Evolutionary conservation across 2,113 vertebrate species (phyloP).

Genomic region (Smithornis capensis): DNA sequence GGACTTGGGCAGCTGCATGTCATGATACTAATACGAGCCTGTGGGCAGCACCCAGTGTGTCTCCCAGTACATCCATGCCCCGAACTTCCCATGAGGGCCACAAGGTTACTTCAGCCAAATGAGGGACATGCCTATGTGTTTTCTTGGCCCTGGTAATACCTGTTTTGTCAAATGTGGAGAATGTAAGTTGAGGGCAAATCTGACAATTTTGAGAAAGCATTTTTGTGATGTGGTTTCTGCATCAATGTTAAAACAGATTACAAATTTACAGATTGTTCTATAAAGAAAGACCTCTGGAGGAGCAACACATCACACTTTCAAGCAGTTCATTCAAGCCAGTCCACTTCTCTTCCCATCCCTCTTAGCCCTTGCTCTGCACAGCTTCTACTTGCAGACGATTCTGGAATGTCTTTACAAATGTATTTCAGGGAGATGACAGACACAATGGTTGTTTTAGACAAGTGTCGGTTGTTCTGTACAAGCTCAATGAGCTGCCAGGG

Average conservation of each 20-base stretch:
- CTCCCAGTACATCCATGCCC: background rate
- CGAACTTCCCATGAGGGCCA: background rate
- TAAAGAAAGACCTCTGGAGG: background rate
- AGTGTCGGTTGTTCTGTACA: background rate
- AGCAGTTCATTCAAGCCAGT: background rate
- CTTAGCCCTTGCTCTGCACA: background rate
- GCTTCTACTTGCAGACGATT: background rate
- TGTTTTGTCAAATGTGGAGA: background rate
- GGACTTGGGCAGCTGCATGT: background rate
- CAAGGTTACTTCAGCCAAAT: background rate
- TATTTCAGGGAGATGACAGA: background rate
- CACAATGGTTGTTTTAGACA: background rate
- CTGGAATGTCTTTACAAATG: background rate
- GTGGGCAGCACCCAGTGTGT: rapidly evolving
- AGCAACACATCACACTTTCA: background rate
- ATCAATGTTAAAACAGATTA: background rate
- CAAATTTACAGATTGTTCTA: background rate
- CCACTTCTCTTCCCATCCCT: background rate
- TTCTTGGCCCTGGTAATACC: background rate
- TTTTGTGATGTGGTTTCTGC: background rate
- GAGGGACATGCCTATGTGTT: background rate
- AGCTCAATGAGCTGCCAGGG: background rate
- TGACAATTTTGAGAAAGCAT: background rate
- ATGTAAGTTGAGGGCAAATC: background rate
- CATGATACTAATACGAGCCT: background rate